Evolutionary conservation across 1,140 invertebrate genomes (phyloP), one percentile per base, ranked within the genome.

Genomic region (Elymnias hypermnestra): DNA sequence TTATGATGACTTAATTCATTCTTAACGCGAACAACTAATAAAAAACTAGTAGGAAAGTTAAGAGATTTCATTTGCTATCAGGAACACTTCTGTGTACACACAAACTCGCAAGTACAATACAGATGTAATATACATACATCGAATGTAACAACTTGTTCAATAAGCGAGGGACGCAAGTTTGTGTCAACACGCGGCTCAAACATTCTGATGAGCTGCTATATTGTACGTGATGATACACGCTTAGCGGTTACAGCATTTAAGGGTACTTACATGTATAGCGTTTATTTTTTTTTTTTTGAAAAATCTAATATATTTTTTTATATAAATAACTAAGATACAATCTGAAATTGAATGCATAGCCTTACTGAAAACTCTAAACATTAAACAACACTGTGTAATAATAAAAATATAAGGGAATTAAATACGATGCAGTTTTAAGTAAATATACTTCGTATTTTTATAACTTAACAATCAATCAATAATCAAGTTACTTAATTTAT

Each of bases 61-160:
- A 29, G 26, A 29, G 13, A 29, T 29, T 12, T 29, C 10, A 29
- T 29, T 29, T 29, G 10, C 26, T 4, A 13, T 29, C 13, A 29
- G 13, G 26, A 29, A 13, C 26, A 15, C 13, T 33, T 15, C 31
- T 33, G 13, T 33, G 2, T 33, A 33, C 26, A 29, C 4, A 31
- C 28, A 29, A 36, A 17, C 8, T 46, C 15, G 17, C 14, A 23
- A 31, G 9, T 31, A 42, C 18, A 37, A 35, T 12, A 48, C 13
- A 38, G 10, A 46, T 42, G 39, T 53, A 46, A 45, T 35, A 19
- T 22, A 45, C 43, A 38, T 38, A 36, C 18, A 36, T 36, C 33
- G 33, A 36, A 36, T 31, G 31, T 25, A 47, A 45, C 49, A 65
- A 64, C 51, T 64, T 64, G 61, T 52, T 57, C 57, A 64, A 64